phyloP scores from a whole-genome alignment of 2,888 invertebrate genomes.

The Lasioglossum zephyrum region DNA sequence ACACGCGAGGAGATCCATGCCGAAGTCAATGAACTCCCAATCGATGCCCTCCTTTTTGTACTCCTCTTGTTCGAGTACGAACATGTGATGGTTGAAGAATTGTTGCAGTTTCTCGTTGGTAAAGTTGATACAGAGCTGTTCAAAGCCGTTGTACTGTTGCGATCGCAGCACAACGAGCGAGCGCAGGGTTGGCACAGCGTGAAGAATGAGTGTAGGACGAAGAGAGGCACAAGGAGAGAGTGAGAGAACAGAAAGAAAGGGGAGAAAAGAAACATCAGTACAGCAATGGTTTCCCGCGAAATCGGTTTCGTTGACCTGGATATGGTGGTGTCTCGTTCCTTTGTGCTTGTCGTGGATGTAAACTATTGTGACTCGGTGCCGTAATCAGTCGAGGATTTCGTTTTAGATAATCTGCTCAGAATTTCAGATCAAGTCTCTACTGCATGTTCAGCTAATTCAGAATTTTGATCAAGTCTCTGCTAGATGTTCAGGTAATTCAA shows the following conservation, averaged over 20 bases:
- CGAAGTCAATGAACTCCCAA: conserved; percentile 99
- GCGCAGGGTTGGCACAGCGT: conserved; percentile 34
- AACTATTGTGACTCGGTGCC: not conserved
- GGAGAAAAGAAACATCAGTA: conserved; percentile 44
- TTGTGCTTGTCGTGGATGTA: not conserved
- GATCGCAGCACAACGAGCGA: conserved; percentile 31
- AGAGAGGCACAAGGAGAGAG: conserved; percentile 14
- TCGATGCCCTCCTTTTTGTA: conserved; percentile 97
- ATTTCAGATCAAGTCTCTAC: not conserved
- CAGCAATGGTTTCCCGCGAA: not conserved
- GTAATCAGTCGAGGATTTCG: not conserved
- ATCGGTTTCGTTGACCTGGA: not conserved
- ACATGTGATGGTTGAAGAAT: conserved; percentile 99
- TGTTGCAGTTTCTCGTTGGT: conserved; percentile 99
- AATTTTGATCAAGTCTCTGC: not conserved
- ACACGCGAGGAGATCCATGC: conserved; percentile 97
- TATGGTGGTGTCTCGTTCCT: conserved; percentile 1
- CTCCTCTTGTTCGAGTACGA: conserved; percentile 98
- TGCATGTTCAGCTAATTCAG: not conserved
- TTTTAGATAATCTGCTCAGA: not conserved
- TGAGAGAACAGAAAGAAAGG: conserved; percentile 41
- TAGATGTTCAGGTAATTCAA: not conserved
- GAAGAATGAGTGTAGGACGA: conserved; percentile 31
- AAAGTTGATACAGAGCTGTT: conserved; percentile 99
- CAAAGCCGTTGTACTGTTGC: conserved; percentile 95